Evolutionary conservation across 2,888 invertebrate species (phyloP), one percentile per base, ranked within the genome.

Genomic region (Diarsia brunnea): DNA sequence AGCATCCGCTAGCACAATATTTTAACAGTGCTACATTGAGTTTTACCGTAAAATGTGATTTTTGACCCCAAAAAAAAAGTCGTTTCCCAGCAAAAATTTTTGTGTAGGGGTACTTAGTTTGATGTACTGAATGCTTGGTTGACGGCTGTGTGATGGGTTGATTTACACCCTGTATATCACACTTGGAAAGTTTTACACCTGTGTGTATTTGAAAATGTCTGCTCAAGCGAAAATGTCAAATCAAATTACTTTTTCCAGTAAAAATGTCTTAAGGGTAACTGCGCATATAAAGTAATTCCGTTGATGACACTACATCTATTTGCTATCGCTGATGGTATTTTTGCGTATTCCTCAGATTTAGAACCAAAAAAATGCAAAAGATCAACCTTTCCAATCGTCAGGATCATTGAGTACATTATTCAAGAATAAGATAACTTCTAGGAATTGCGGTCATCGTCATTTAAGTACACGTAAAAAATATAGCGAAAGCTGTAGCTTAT

Each of bases 391-490:
- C 49, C 19, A 66, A 38, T 61, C 4, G 19, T 60, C 19, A 64
- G 8, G n/a, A 43, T 12, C 21, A 4, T 53, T 53, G 1, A 79
- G 45, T 51, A 61, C 1, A 16, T 69, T 16, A 55, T 10, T 70
- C 38, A 53, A 74, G 27, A 58, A 64, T 66, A 66, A 79, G 55
- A 73, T 1, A 61, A 21, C 12, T 12, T 66, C 61, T 60, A 11
- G 31, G 60, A 78, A 43, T 79, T 74, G 63, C 58, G 75, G 71
- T 66, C 19, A 51, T 49, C 31, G 45, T 68, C 21, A 49, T 14
- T 24, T n/a, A 31, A 69, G 14, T 0, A 19, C 31, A 21, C 38
- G 24, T 24, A 38, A 38, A 24, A 24, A 31, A n/a, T 12, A 10
- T n/a, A 12, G 31, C 68, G 19, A 24, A n/a, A n/a, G n/a, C n/a